phyloP scores from a whole-genome alignment of 2,888 invertebrate genomes.

The Alviniconcha strummeri region DNA sequence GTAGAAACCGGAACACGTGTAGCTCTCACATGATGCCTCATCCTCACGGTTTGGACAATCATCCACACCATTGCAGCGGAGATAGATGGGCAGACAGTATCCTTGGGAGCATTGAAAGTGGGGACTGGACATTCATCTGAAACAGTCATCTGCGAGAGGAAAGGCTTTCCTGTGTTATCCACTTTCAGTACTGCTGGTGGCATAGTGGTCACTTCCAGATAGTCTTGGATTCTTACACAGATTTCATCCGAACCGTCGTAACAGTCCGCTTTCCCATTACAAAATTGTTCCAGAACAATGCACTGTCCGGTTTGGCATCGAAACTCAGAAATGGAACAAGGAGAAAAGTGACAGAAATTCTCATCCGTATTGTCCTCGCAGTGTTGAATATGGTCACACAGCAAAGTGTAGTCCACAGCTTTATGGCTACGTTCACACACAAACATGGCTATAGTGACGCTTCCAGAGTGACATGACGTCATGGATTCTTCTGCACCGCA shows the following conservation, averaged over 20 bases:
- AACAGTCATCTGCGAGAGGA: neutral
- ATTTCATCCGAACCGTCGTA: constrained; percentile 9
- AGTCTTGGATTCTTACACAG: neutral
- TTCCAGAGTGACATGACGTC: neutral
- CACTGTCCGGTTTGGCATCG: neutral
- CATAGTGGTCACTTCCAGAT: too few relatives aligned
- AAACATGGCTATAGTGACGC: neutral
- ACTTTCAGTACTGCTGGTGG: neutral
- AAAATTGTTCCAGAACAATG: neutral
- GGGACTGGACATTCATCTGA: neutral
- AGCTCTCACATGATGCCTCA: neutral
- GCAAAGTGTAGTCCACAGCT: neutral
- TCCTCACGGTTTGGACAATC: neutral
- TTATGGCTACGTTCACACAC: neutral
- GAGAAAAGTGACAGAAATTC: neutral
- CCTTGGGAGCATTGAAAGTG: neutral
- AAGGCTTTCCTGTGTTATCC: neutral
- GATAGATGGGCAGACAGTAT: constrained; percentile 8
- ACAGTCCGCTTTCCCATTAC: neutral
- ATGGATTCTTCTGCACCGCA: neutral
- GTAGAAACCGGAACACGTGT: constrained; percentile 4
- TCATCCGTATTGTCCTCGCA: constrained; percentile 4
- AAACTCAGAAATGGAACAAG: neutral
- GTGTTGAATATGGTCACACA: neutral
- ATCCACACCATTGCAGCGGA: constrained; percentile 12